Percentiles rank a stretch among this genome's conserved stretches.
Evolutionary conservation across 2,888 invertebrate genomes (phyloP).

Genomic region (Hirtodrosophila cameraria): DNA sequence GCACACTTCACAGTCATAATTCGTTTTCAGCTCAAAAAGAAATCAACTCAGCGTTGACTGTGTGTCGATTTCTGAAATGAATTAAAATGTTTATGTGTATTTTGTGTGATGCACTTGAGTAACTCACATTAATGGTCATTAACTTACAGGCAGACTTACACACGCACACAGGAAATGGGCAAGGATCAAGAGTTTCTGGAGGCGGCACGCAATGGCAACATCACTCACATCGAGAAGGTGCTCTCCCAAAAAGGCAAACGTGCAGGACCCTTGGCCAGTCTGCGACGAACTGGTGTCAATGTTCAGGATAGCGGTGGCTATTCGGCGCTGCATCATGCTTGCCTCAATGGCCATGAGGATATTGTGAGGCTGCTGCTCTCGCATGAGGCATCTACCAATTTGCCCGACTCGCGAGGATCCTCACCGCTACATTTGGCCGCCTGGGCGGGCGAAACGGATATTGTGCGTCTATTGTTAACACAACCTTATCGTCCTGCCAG

Average conservation of each 20-base stretch:
- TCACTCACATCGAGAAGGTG: conserved; percentile 94
- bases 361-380: conserved; percentile 93
- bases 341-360: conserved; percentile 96
- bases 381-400: conserved; percentile 93
- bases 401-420: conserved; percentile 95
- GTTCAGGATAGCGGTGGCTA: conserved; percentile 97
- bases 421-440: conserved; percentile 96
- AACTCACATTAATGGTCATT: conserved; percentile 55
- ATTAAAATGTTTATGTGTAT: conserved; percentile 54
- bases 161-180: conserved; percentile 87
- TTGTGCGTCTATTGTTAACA: conserved; percentile 92
- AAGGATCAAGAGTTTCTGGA: conserved; percentile 98
- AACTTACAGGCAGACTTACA: conserved; percentile 19
- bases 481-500: conserved; percentile 93
- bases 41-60: conserved; percentile 46
- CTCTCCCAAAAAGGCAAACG: conserved; percentile 94
- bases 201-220: conserved; percentile 96
- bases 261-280: conserved; percentile 96
- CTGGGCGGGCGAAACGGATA: conserved; percentile 96
- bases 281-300: conserved; percentile 95
- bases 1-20: conserved; percentile 71
- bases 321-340: conserved; percentile 96
- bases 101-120: conserved; percentile 15
- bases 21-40: conserved; percentile 48
- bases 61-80: conserved; percentile 30